These are phyloP conservation scores for Eilema sororculum DNA, from an alignment of 2,888 invertebrate species.

Conservation along the genomic window DNA sequence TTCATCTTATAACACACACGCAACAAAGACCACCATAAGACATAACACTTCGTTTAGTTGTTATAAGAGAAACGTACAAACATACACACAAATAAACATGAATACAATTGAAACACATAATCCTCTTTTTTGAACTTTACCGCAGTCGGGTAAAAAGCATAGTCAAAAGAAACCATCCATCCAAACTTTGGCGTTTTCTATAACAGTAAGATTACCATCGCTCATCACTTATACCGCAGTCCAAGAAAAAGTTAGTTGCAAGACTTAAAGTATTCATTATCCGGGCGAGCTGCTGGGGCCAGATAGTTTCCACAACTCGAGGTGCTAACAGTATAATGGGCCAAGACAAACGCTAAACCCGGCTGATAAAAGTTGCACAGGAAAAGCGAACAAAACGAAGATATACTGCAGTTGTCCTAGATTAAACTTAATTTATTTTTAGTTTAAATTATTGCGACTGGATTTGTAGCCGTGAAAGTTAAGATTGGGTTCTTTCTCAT, in stretches of 20 bases:
- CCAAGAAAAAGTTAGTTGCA: constrained; percentile 40
- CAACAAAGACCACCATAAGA: too few relatives aligned
- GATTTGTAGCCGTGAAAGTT: not conserved
- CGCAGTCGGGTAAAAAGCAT: too few relatives aligned
- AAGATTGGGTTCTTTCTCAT: not conserved
- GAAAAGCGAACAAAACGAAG: not conserved
- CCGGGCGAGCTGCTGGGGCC: constrained; percentile 35
- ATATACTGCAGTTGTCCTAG: not conserved
- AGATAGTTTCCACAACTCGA: constrained; percentile 45
- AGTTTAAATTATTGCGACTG: not conserved
- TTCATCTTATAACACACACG: too few relatives aligned
- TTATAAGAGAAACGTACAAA: too few relatives aligned
- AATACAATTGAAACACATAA: too few relatives aligned
- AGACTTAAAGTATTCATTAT: constrained; percentile 58
- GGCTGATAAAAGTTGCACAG: constrained; percentile 10
- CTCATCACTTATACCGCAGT: constrained; percentile 15
- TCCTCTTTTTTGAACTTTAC: too few relatives aligned
- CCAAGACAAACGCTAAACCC: constrained; percentile 13
- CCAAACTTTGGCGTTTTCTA: too few relatives aligned
- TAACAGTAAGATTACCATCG: not conserved
- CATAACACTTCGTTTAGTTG: too few relatives aligned
- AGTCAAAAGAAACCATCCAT: too few relatives aligned
- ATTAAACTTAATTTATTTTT: not conserved
- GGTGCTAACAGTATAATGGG: constrained; percentile 20
- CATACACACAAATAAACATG: too few relatives aligned